Evolutionary conservation across 2,797 vertebrate genomes (phyloP), one percentile per base, ranked within the genome.

Genomic region (Halcyon badia): DNA sequence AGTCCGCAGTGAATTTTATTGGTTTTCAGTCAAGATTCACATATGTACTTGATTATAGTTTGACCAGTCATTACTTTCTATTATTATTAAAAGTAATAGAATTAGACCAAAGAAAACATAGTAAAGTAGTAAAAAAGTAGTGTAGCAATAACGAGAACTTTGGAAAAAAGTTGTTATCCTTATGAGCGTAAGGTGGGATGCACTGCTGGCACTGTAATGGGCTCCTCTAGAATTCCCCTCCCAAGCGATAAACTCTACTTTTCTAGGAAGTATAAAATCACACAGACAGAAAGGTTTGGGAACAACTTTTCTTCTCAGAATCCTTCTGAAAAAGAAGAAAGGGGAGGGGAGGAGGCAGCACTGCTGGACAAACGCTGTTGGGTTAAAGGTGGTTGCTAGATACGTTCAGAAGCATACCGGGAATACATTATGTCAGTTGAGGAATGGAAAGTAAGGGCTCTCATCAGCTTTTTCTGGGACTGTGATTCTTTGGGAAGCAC

Each of bases 21-120:
- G 52, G 5, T 77, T 94, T 93, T 83, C 25, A 33, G 78, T 95
- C 88, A 89, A 80, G 71, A 93, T 80, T 89, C 94, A 92, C 94
- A 94, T 95, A 84, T 96, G 93, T 87, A 87, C 31, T 93, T 90
- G 71, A 96, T 96, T 97, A 93, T 15, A 64, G 87, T 95, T 96
- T 93, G 71, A 95, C 76, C 44, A 89, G 80, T 94, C 73, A 42
- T 89, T 87, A 46, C 49, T 82, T 96, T 94, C 41, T 73, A 49
- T 33, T 75, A 7, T 90, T 95, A 92, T 70, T 91, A 84, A 89
- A 90, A 84, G 30, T 95, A 93, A 90, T 70, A 84, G 73, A 90
- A 95, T 93, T 94, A 94, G 37, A 89, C 57, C 6, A 46, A 87
- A 82, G 51, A 79, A 91, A 64, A 56, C 20, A 86, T 46, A 87